A percentile compares a stretch with the other conserved stretches of the same genome.
These are phyloP conservation scores for Silurus glanis DNA, from an alignment of 2,113 vertebrate genomes.

Conservation along the genomic window DNA sequence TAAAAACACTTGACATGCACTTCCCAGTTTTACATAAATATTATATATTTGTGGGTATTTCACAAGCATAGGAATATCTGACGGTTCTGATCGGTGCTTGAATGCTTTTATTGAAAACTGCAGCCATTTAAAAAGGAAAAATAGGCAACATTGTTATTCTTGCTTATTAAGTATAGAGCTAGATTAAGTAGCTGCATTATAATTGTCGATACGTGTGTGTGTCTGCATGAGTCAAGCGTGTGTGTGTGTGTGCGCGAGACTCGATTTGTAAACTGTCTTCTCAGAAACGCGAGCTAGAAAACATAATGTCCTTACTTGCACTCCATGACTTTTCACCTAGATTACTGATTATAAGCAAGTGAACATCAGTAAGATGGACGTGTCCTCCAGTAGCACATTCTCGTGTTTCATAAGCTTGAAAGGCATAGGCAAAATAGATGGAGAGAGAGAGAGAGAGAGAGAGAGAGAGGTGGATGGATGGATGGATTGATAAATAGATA, in stretches of 20 bases:
- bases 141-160: background rate
- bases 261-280: conserved; percentile 37
- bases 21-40: background rate
- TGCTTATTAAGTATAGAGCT: background rate
- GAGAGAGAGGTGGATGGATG: too few relatives aligned
- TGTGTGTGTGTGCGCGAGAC: background rate
- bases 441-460: too few relatives aligned
- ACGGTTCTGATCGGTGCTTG: background rate
- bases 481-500: too few relatives aligned
- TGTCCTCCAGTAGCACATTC: conserved; percentile 23
- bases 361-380: conserved; percentile 16
- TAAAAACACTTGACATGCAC: background rate
- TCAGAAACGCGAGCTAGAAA: conserved; percentile 10
- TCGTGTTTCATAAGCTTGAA: conserved; percentile 37
- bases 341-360: conserved; percentile 48
- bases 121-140: background rate
- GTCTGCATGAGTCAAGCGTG: background rate
- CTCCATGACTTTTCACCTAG: conserved; percentile 47
- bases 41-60: background rate
- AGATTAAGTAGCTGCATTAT: background rate
- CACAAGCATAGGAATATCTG: background rate
- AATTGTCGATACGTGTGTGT: too few relatives aligned
- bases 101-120: background rate
- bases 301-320: conserved; percentile 24
- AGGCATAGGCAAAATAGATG: too few relatives aligned